A percentile compares a stretch with the other conserved stretches of the same genome.
Evolutionary conservation across 2,888 invertebrate species (phyloP).

Genomic region (Ypsolopha sequella): DNA sequence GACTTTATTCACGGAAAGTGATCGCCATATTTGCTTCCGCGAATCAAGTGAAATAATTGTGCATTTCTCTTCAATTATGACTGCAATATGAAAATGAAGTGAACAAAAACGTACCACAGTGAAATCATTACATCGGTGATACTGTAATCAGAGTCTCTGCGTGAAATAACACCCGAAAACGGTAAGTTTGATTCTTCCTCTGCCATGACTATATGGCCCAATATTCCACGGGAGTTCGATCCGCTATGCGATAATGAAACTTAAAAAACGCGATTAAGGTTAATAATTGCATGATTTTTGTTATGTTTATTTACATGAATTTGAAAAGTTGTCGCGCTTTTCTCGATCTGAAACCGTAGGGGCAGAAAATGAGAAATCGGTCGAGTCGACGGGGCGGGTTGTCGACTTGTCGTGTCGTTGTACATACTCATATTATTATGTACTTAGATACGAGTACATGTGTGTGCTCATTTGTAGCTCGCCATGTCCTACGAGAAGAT

Average conservation of each 20-base stretch:
- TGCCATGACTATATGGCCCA: constrained; percentile 71
- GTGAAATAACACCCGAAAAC: constrained; percentile 43
- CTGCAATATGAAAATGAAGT: constrained; percentile 63
- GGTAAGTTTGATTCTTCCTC: constrained; percentile 66
- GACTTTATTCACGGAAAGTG: constrained; percentile 69
- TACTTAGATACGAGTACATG: constrained; percentile 63
- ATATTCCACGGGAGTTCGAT: constrained; percentile 72
- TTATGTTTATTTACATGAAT: constrained; percentile 72
- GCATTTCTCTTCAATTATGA: constrained; percentile 65
- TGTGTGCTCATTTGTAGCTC: constrained; percentile 18
- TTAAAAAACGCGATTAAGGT: constrained; percentile 73
- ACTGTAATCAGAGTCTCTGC: constrained; percentile 37
- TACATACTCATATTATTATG: constrained; percentile 63
- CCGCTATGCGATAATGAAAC: constrained; percentile 73
- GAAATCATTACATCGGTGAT: constrained; percentile 31
- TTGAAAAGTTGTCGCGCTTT: constrained; percentile 69
- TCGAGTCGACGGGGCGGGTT: constrained; percentile 45
- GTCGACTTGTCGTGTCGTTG: constrained; percentile 28
- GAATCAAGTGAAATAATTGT: constrained; percentile 62
- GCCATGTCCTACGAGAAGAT: constrained; percentile 68
- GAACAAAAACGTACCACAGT: constrained; percentile 47
- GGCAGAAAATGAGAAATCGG: constrained; percentile 27
- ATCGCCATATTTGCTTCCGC: constrained; percentile 71
- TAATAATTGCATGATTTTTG: constrained; percentile 73
- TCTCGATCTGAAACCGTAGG: constrained; percentile 35